Conservation (phyloP, 2,797 vertebrate species). For the Margarornis squamiger region DNA sequence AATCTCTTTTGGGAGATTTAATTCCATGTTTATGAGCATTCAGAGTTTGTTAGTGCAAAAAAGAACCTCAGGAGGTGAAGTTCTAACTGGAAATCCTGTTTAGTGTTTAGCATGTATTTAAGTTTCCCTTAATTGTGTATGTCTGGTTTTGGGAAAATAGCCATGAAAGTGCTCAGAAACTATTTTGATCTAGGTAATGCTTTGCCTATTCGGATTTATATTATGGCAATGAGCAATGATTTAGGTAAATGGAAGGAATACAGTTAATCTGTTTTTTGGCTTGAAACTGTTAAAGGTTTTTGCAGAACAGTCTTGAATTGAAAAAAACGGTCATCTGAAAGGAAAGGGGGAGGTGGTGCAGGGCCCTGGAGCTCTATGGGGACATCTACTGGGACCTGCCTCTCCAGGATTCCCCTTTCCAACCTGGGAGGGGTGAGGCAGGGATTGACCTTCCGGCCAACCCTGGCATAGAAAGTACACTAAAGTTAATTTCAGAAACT, state of each 20-base stretch:
- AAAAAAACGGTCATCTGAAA: not conserved
- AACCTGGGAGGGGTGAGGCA: fast-evolving
- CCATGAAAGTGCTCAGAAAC: not conserved
- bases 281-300: not conserved
- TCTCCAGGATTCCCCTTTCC: not conserved
- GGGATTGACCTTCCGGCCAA: not conserved
- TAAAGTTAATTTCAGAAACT: not conserved
- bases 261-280: not conserved
- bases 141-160: not conserved
- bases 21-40: not conserved
- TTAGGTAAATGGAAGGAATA: not conserved
- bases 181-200: not conserved
- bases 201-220: not conserved
- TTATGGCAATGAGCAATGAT: not conserved
- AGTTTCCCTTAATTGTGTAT: not conserved
- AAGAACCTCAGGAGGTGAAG: not conserved
- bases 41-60: not conserved
- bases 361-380: fast-evolving
- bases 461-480: fast-evolving
- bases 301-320: not conserved
- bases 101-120: not conserved
- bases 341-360: fast-evolving
- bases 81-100: not conserved
- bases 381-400: not conserved
- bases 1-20: not conserved